Evolutionary conservation across 2,797 vertebrate species (phyloP).

Genomic region (Cygnus olor): DNA sequence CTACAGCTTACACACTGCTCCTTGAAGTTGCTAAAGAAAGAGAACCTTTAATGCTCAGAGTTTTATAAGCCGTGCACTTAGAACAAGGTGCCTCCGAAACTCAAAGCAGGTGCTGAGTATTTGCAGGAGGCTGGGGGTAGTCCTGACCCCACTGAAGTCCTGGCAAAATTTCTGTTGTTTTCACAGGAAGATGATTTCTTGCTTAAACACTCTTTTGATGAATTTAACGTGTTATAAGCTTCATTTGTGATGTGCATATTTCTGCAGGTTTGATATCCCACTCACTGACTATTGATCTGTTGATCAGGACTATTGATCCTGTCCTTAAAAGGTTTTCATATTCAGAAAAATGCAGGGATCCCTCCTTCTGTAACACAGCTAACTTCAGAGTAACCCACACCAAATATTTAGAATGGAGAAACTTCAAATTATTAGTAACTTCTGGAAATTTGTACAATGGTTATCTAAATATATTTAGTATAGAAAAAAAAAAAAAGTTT

Average conservation of each 20-base stretch:
- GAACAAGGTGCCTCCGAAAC: neutral
- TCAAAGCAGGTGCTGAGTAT: neutral
- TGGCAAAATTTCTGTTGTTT: neutral
- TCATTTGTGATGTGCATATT: neutral
- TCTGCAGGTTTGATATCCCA: neutral
- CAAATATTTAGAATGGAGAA: neutral
- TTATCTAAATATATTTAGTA: neutral
- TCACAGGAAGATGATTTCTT: neutral
- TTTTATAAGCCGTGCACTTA: neutral
- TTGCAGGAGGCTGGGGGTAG: neutral
- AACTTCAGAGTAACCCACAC: neutral
- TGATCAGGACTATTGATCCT: neutral
- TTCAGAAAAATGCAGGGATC: neutral
- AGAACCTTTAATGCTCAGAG: neutral
- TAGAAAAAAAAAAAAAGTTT: neutral
- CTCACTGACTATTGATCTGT: neutral
- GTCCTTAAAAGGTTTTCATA: neutral
- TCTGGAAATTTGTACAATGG: neutral
- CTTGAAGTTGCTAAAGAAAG: slow-evolving; percentile 6
- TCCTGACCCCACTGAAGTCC: neutral
- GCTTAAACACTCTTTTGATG: neutral
- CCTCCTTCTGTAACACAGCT: neutral
- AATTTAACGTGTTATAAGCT: neutral
- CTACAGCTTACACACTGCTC: neutral
- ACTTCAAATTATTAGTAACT: neutral